A percentile compares a stretch with the other conserved stretches of the same genome.
These are phyloP conservation scores for Drosophila varians DNA, from an alignment of 1,140 invertebrate genomes.

Conservation along the genomic window DNA sequence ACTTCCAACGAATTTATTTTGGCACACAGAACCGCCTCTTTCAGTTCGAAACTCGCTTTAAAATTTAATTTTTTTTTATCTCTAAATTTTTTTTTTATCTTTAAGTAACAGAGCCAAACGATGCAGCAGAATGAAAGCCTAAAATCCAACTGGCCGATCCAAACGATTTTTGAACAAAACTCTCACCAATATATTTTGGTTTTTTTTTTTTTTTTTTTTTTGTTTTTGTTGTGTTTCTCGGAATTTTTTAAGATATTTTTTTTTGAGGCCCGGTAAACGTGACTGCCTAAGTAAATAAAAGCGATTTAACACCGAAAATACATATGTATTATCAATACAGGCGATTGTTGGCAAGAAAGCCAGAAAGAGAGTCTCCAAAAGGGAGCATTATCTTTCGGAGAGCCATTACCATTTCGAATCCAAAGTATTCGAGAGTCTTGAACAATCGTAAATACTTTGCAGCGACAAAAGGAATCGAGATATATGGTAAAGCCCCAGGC, in stretches of 20 bases:
- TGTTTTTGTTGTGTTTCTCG: slow-evolving; percentile 4
- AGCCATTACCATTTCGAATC: too few species aligned
- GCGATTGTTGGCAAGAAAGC: slow-evolving; percentile 20
- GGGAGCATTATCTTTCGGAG: neutral
- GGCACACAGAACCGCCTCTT: slow-evolving; percentile 10
- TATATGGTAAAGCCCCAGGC: neutral
- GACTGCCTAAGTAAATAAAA: slow-evolving; percentile 44
- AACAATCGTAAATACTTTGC: too few species aligned
- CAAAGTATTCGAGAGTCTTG: too few species aligned
- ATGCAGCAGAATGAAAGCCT: slow-evolving; percentile 15
- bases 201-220: too few species aligned
- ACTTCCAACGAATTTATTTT: slow-evolving; percentile 12
- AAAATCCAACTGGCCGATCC: slow-evolving; percentile 47
- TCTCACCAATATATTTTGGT: slow-evolving; percentile 3
- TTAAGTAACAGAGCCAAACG: slow-evolving; percentile 9
- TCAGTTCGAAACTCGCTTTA: slow-evolving; percentile 7
- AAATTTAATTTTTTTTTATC: slow-evolving; percentile 5
- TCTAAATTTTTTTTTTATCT: neutral
- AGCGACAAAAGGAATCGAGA: neutral
- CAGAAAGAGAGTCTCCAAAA: slow-evolving; percentile 8
- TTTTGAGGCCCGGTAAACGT: slow-evolving; percentile 52
- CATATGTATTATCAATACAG: slow-evolving; percentile 54
- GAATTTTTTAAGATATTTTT: slow-evolving; percentile 13
- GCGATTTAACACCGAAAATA: slow-evolving; percentile 60
- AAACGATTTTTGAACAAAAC: neutral